These are phyloP conservation scores for Phrynocephalus versicolor DNA, from an alignment of 2,113 vertebrate genomes.

Conservation along the genomic window DNA sequence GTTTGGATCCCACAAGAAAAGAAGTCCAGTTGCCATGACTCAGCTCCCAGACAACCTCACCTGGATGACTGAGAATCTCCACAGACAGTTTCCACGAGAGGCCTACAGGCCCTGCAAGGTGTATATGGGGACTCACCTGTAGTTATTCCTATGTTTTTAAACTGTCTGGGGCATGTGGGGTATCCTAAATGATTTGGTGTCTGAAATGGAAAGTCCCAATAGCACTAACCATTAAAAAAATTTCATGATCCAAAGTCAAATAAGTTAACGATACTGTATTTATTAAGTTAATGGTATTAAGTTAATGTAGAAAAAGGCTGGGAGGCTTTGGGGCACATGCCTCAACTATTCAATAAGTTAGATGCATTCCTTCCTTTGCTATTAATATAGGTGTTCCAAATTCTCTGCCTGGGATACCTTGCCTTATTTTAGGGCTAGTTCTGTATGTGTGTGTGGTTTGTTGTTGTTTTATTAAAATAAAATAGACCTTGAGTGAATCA, in stretches of 20 bases:
- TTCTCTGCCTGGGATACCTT: not conserved
- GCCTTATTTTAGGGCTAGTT: not conserved
- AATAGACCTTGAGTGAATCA: not conserved
- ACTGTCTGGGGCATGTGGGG: not conserved
- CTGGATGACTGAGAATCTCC: too few species aligned
- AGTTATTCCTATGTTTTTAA: not conserved
- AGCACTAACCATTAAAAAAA: not conserved
- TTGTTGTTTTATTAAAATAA: too few species aligned
- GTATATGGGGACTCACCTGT: too few species aligned
- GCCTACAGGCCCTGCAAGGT: too few species aligned
- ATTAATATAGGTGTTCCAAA: not conserved
- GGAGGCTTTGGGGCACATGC: not conserved
- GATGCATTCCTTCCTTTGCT: not conserved
- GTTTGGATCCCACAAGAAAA: too few species aligned
- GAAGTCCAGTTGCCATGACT: too few species aligned
- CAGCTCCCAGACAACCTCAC: too few species aligned
- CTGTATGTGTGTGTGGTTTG: not conserved
- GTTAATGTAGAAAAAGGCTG: too few species aligned
- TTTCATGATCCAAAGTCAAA: too few species aligned
- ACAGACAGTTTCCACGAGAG: too few species aligned
- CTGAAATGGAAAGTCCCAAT: not conserved
- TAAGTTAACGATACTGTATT: too few species aligned
- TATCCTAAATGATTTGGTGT: not conserved
- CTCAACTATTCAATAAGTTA: not conserved
- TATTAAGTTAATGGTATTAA: too few species aligned